phyloP scores from a whole-genome alignment of 2,888 invertebrate genomes.

The Deilephila elpenor region DNA sequence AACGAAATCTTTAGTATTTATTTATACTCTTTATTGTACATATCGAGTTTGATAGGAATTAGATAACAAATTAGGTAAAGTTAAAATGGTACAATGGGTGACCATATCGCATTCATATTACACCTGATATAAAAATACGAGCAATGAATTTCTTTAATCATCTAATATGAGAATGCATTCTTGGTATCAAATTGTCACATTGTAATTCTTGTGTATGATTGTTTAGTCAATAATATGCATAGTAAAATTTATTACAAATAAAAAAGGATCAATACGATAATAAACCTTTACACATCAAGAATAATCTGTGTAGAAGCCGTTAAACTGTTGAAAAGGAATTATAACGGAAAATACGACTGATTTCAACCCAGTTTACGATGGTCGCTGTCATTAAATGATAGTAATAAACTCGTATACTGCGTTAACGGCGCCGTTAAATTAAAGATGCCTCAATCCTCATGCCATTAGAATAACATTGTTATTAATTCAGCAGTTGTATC shows the following conservation, averaged over 20 bases:
- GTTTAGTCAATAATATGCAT: too few species aligned
- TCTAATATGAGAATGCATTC: too few species aligned
- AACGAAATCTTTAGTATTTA: too few species aligned
- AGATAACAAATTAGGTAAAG: too few species aligned
- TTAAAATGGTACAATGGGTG: too few species aligned
- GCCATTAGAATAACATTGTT: conserved; percentile 6
- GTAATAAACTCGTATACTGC: conserved; percentile 38
- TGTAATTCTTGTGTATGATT: too few species aligned
- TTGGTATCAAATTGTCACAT: too few species aligned
- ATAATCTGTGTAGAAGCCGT: conserved; percentile 1
- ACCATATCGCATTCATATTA: too few species aligned
- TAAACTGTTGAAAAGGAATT: conserved; percentile 29
- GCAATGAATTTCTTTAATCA: too few species aligned
- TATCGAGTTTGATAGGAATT: too few species aligned
- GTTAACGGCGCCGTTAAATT: conserved; percentile 39
- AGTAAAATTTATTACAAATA: neutral
- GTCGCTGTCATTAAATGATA: conserved; percentile 33
- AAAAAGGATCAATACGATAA: neutral
- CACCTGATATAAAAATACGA: too few species aligned
- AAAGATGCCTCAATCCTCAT: neutral
- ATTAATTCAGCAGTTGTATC: neutral
- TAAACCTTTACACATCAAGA: neutral
- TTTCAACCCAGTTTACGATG: conserved; percentile 32
- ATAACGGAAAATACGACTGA: conserved; percentile 26
- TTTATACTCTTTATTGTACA: too few species aligned